Percentiles rank a stretch among this genome's conserved stretches.
phyloP scores from a whole-genome alignment of 1,140 invertebrate species.

The Reticulitermes speratus region DNA sequence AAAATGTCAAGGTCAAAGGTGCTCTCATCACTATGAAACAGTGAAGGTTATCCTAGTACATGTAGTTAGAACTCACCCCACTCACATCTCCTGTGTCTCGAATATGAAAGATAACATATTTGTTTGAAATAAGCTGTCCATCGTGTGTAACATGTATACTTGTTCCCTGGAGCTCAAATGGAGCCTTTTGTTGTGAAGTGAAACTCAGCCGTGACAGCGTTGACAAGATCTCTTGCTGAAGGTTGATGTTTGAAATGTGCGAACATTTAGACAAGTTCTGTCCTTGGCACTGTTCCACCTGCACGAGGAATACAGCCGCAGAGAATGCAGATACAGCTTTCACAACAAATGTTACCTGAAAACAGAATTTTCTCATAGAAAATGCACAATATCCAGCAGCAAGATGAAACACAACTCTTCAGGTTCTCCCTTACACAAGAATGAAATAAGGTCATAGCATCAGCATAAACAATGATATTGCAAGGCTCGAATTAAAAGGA shows the following conservation, averaged over 20 bases:
- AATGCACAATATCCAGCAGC: too few relatives aligned
- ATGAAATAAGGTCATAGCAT: too few relatives aligned
- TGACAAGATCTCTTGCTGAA: constrained; percentile 35
- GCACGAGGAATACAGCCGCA: constrained; percentile 39
- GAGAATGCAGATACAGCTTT: constrained; percentile 44
- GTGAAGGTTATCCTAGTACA: too few relatives aligned
- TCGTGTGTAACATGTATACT: constrained; percentile 38
- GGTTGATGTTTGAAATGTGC: constrained; percentile 36
- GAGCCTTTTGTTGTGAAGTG: constrained; percentile 30
- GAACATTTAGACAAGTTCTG: constrained; percentile 32
- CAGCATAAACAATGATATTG: too few relatives aligned
- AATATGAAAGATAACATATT: constrained; percentile 39
- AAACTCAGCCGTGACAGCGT: constrained; percentile 33
- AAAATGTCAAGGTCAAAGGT: too few relatives aligned
- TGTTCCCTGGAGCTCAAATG: constrained; percentile 39
- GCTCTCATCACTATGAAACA: too few relatives aligned
- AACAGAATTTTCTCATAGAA: not conserved
- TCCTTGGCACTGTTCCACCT: constrained; percentile 38
- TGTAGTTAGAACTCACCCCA: constrained; percentile 33
- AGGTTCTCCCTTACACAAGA: too few relatives aligned
- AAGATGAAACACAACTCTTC: too few relatives aligned
- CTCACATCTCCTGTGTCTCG: constrained; percentile 34
- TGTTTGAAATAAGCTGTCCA: constrained; percentile 39
- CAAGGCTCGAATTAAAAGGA: too few relatives aligned
- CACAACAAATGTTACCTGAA: constrained; percentile 41